Percentiles rank a stretch among this genome's conserved stretches.
phyloP scores from a whole-genome alignment of 2,113 vertebrate genomes.

The Oplegnathus fasciatus region DNA sequence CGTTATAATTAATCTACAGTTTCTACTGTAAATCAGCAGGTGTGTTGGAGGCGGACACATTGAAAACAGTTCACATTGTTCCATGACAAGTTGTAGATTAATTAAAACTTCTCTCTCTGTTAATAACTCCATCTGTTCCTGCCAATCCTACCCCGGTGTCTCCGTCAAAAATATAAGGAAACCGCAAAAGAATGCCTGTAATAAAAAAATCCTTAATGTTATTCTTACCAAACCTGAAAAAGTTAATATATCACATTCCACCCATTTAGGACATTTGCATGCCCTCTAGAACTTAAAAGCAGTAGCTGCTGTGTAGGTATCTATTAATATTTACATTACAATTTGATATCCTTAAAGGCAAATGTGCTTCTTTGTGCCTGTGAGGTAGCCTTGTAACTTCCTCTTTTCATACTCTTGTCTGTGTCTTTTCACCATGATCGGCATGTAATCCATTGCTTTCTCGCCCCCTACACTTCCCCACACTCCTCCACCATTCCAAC shows the following conservation, averaged over 20 bases:
- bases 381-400: slow-evolving; percentile 14
- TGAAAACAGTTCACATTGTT: no score
- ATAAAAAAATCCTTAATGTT: background rate
- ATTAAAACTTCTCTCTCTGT: no score
- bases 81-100: no score
- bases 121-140: no score
- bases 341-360: slow-evolving; percentile 23
- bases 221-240: slow-evolving; percentile 15
- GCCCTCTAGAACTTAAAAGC: background rate
- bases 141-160: background rate
- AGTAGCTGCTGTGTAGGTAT: background rate
- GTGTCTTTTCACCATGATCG: slow-evolving; percentile 40
- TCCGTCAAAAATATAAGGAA: background rate
- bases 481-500: slow-evolving; percentile 31
- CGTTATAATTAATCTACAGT: background rate
- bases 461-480: slow-evolving; percentile 19
- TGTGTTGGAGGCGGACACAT: no score
- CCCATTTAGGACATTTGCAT: background rate
- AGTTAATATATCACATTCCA: background rate
- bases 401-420: slow-evolving; percentile 30
- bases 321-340: slow-evolving; percentile 19
- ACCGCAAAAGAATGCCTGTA: no score
- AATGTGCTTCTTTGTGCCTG: slow-evolving; percentile 20
- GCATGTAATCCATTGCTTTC: slow-evolving; percentile 61
- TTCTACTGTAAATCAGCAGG: no score